Evolutionary conservation across 2,113 vertebrate genomes (phyloP).

Genomic region (Lophius piscatorius): DNA sequence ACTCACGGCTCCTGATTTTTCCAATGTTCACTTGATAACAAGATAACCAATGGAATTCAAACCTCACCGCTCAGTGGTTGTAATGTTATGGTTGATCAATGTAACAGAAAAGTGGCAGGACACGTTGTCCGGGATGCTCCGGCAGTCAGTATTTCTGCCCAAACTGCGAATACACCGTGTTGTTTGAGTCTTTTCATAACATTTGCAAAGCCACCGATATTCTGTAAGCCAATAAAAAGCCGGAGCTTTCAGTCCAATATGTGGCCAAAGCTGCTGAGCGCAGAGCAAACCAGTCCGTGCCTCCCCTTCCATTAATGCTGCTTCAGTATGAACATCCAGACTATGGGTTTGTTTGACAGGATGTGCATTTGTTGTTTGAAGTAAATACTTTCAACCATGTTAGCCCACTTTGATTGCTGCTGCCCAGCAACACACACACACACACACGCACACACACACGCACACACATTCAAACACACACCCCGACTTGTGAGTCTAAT

Average conservation of each 20-base stretch:
- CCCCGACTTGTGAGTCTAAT: neutral
- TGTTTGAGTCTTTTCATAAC: constrained; percentile 17
- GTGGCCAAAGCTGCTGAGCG: constrained; percentile 8
- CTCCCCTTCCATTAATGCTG: neutral
- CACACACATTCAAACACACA: no score
- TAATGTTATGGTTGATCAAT: no score
- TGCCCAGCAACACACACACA: constrained; percentile 1
- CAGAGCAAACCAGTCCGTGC: neutral
- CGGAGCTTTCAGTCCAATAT: constrained; percentile 6
- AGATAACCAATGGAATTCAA: no score
- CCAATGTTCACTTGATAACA: no score
- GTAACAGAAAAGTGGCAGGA: no score
- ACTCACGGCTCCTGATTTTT: no score
- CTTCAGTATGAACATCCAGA: neutral
- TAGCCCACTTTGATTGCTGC: neutral
- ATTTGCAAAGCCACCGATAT: constrained; percentile 22
- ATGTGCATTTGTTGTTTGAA: constrained; percentile 21
- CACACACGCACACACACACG: no score
- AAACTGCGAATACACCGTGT: constrained; percentile 23
- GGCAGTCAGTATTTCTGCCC: neutral
- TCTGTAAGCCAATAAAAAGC: constrained; percentile 23
- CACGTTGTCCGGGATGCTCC: neutral
- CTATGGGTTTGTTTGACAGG: constrained; percentile 12
- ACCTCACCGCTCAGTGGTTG: no score
- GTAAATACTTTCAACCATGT: constrained; percentile 10